A percentile compares a stretch with the other conserved stretches of the same genome.
Conservation (phyloP, 2,888 invertebrate species). For the Erannis defoliaria region DNA sequence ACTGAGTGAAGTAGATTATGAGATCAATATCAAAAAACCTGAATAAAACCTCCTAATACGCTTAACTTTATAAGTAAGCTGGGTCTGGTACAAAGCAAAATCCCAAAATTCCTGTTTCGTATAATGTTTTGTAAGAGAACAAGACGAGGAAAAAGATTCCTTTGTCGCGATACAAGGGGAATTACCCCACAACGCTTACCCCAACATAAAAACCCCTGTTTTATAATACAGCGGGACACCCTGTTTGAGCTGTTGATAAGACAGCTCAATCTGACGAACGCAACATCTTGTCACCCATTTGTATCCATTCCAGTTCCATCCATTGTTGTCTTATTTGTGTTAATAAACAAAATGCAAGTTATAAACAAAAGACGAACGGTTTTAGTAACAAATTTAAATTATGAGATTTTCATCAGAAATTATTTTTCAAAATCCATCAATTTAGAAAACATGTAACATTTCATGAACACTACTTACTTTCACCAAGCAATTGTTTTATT, state of each 20-base stretch:
- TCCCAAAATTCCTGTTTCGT: constrained; percentile 8
- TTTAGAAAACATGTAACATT: no score
- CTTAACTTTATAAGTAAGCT: constrained; percentile 1
- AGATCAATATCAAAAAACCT: neutral
- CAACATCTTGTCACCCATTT: constrained; percentile 15
- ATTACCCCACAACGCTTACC: constrained; percentile 30
- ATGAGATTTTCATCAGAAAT: no score
- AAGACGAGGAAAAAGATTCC: constrained; percentile 24
- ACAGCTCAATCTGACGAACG: constrained; percentile 14
- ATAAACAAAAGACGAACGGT: no score
- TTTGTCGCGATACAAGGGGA: constrained; percentile 32
- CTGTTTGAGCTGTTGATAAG: constrained; percentile 24
- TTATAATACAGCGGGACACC: constrained; percentile 30
- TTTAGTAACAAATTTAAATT: no score
- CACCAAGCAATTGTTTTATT: no score
- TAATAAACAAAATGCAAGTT: no score
- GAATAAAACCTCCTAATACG: neutral
- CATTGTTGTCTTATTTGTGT: neutral
- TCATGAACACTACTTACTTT: no score
- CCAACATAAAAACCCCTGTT: constrained; percentile 35
- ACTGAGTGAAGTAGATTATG: neutral
- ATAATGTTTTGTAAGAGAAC: constrained; percentile 9
- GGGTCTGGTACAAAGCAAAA: neutral
- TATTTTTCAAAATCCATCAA: no score
- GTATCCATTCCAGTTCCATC: constrained; percentile 2